Base-by-base conservation (phyloP, 2,888 invertebrate genomes). In the Prosopocoilus inquinatus region DNA sequence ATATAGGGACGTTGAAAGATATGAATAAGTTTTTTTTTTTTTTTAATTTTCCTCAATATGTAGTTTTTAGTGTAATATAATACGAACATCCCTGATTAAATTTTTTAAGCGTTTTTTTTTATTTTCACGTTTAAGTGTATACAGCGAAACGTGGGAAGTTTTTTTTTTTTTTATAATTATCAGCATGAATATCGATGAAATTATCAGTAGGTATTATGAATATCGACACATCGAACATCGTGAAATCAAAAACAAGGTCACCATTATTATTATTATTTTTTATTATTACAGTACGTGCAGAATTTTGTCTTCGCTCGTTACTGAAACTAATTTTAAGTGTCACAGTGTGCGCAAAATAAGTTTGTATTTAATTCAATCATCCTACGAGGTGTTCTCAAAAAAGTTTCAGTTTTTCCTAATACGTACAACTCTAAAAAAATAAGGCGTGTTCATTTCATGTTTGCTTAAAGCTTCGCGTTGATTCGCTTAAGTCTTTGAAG, bases 91-190 rank as follows among this genome's bases (percentile, higher is more conserved):
- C 66, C 62, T 64, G 59, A 62, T 65, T 61, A 64, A 64, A 59
- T 58, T 63, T 28, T 28, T 62, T 67, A 69, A 67, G 68, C 68
- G 68, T 65, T 65, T 67, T 58, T 54, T 57, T 63, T 63, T 62
- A 54, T 58, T 43, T 60, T 48, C 43, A 36, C 48, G 13, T 57
- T 49, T 51, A 28, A 28, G 20, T 28, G 20, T 28, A 28, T 28
- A 28, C 5, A 28, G 20, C 34, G n/a, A n/a, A 28, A 28, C 20
- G 20, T 28, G 20, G 20, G 20, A 28, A 28, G 5, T 28, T n/a
- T n/a, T n/a, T n/a, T n/a, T n/a, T n/a, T n/a, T n/a, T n/a, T n/a
- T n/a, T 28, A 28, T 28, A 28, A 28, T 28, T 28, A 28, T 28
- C 20, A 28, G 20, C 20, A 28, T 28, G 20, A 28, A 28, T 28